These are phyloP conservation scores for Periophthalmodon schlosseri DNA, from an alignment of 2,113 vertebrate genomes.

Conservation along the genomic window DNA sequence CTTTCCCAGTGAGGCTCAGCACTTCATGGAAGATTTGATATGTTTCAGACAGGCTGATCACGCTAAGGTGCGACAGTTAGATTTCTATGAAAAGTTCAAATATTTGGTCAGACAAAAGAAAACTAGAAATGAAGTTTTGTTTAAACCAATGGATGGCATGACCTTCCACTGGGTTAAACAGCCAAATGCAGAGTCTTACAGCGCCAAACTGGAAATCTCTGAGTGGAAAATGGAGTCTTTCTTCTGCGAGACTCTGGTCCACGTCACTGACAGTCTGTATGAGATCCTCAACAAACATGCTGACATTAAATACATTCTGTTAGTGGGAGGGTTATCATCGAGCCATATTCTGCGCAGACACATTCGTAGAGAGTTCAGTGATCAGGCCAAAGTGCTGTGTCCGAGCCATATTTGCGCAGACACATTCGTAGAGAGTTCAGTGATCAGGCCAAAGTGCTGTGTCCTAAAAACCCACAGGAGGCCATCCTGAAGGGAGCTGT, in stretches of 20 bases:
- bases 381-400: background rate
- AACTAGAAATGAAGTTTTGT: background rate
- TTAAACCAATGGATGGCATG: slow-evolving; percentile 1
- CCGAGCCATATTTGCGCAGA: background rate
- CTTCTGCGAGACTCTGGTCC: slow-evolving; percentile 26
- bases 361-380: background rate
- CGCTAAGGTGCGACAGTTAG: background rate
- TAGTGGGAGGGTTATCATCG: slow-evolving; percentile 43
- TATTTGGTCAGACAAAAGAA: background rate
- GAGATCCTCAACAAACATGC: slow-evolving; percentile 17
- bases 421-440: background rate
- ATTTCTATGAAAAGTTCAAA: slow-evolving; percentile 1
- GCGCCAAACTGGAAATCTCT: slow-evolving; percentile 13
- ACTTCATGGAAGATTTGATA: slow-evolving; percentile 31
- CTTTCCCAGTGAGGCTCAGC: slow-evolving; percentile 28
- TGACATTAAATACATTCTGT: slow-evolving; percentile 24
- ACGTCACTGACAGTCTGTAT: slow-evolving; percentile 11
- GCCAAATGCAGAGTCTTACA: background rate
- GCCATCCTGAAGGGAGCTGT: background rate
- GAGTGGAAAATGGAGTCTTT: slow-evolving; percentile 17
- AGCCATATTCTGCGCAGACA: background rate
- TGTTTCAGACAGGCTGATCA: background rate
- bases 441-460: background rate
- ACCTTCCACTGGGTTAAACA: slow-evolving; percentile 10
- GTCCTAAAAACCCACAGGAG: slow-evolving; percentile 1